Evolutionary conservation across 1,140 invertebrate genomes (phyloP).

Genomic region (Daktulosphaira vitifoliae): DNA sequence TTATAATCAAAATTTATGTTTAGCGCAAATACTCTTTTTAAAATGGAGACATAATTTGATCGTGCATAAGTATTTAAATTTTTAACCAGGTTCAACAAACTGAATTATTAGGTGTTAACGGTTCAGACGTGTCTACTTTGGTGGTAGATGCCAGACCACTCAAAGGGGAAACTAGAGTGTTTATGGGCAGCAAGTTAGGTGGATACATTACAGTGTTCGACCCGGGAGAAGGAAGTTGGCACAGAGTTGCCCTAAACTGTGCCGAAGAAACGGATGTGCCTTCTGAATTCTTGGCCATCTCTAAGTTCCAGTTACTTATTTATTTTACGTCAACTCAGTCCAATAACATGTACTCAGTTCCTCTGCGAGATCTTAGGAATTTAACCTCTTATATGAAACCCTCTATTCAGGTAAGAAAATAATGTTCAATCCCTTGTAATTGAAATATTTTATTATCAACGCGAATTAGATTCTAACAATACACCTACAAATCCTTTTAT

Average conservation of each 20-base stretch:
- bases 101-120: background rate
- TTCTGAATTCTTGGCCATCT: background rate
- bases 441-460: too few relatives aligned
- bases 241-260: background rate
- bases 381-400: background rate
- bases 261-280: background rate
- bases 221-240: background rate
- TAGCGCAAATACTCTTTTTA: too few relatives aligned
- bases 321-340: background rate
- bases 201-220: background rate
- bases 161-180: slow-evolving; percentile 1
- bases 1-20: too few relatives aligned
- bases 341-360: background rate
- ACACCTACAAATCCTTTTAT: too few relatives aligned
- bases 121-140: background rate
- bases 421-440: background rate
- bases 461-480: too few relatives aligned
- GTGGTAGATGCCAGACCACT: slow-evolving; percentile 3
- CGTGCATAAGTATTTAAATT: too few relatives aligned
- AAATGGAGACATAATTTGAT: too few relatives aligned
- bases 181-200: background rate
- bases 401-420: background rate
- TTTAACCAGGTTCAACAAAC: background rate
- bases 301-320: background rate
- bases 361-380: slow-evolving; percentile 13